Conservation (phyloP, 2,888 invertebrate genomes). For the Parnassius mnemosyne region DNA sequence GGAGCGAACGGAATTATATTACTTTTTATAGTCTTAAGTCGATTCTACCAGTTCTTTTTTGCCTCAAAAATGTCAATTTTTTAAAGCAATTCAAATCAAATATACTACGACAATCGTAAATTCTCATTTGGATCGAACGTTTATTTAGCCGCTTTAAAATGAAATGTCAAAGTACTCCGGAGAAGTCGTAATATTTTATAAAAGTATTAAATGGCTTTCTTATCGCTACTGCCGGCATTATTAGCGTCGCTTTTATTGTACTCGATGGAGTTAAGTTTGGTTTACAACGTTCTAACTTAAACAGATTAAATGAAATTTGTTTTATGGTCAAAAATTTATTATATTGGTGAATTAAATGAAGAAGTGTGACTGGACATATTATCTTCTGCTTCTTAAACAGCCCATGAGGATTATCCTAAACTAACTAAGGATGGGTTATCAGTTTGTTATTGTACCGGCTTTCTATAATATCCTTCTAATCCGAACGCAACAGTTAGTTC, state of each 20-base stretch:
- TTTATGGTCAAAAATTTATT: slow-evolving; percentile 8
- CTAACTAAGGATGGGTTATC: no score
- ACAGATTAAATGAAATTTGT: slow-evolving; percentile 1
- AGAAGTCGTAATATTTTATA: slow-evolving; percentile 14
- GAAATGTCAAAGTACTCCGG: slow-evolving; percentile 15
- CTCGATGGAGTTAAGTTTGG: not conserved
- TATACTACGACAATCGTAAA: slow-evolving; percentile 1
- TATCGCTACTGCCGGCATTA: slow-evolving; percentile 1
- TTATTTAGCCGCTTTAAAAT: slow-evolving; percentile 8
- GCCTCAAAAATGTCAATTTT: slow-evolving; percentile 1
- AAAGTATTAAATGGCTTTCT: slow-evolving; percentile 12
- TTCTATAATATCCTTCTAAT: no score
- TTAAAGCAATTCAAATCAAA: slow-evolving; percentile 1
- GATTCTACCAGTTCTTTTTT: slow-evolving; percentile 3
- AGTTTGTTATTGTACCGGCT: no score
- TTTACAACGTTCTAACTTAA: slow-evolving; percentile 16
- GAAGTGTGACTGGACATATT: no score
- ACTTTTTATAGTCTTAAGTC: slow-evolving; percentile 18
- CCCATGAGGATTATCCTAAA: no score
- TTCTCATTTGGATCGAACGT: not conserved
- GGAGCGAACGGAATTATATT: slow-evolving; percentile 24
- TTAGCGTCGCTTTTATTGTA: slow-evolving; percentile 2
- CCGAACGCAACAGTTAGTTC: no score
- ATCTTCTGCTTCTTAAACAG: no score
- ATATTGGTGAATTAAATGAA: not conserved